phyloP scores from a whole-genome alignment of 2,888 invertebrate species.

The Drosophila lacicola region DNA sequence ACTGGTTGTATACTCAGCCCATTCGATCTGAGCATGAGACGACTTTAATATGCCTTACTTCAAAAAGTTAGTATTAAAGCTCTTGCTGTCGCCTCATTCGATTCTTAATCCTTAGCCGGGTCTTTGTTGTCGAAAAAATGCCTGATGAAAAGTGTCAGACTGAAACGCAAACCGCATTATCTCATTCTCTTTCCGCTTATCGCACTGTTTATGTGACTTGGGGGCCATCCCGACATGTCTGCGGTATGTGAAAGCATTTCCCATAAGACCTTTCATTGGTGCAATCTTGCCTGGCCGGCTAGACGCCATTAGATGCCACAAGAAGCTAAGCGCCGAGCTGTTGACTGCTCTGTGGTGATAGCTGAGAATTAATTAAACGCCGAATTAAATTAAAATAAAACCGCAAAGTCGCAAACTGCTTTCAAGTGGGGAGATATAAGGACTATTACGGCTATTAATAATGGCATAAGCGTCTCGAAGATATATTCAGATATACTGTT shows the following conservation, averaged over 20 bases:
- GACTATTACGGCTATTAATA: constrained; percentile 45
- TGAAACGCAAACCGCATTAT: constrained; percentile 67
- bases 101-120: background rate
- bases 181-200: constrained; percentile 41
- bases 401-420: constrained; percentile 41
- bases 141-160: constrained; percentile 49
- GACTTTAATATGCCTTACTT: constrained; percentile 10
- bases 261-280: constrained; percentile 54
- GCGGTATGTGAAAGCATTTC: constrained; percentile 70
- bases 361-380: constrained; percentile 83
- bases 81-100: background rate
- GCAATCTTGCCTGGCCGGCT: constrained; percentile 59
- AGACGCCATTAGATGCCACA: constrained; percentile 63
- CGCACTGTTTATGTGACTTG: constrained; percentile 50
- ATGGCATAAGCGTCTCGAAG: constrained; percentile 23
- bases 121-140: constrained; percentile 25
- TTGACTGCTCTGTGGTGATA: constrained; percentile 74
- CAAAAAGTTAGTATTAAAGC: background rate
- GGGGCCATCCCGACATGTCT: constrained; percentile 50
- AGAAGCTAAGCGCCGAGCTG: constrained; percentile 51
- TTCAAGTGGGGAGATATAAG: constrained; percentile 16
- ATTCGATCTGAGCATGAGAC: constrained; percentile 7
- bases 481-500: constrained; percentile 4
- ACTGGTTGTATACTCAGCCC: background rate
- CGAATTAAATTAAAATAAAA: constrained; percentile 66